phyloP scores from a whole-genome alignment of 2,888 invertebrate species.

The Folsomia manolachei region DNA sequence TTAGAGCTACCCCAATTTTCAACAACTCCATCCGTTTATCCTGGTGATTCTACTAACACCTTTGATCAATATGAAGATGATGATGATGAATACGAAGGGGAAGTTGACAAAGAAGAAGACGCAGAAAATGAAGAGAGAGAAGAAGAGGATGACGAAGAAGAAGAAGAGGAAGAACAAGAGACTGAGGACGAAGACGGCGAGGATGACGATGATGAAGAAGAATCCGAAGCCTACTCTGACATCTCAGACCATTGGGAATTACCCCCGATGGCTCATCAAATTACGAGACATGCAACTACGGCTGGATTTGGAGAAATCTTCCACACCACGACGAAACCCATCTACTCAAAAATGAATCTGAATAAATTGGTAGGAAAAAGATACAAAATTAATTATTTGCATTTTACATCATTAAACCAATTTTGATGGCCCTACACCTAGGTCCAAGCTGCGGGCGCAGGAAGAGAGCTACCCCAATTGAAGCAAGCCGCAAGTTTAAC shows the following conservation, averaged over 20 bases:
- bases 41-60: too few species aligned
- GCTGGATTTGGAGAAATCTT: constrained; percentile 1
- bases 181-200: background rate
- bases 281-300: background rate
- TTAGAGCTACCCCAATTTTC: too few species aligned
- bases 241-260: constrained; percentile 17
- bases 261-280: background rate
- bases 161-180: background rate
- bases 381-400: too few species aligned
- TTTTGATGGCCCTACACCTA: too few species aligned
- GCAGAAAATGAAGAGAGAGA: background rate
- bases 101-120: background rate
- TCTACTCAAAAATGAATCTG: constrained; percentile 28
- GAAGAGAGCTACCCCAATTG: too few species aligned
- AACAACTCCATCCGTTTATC: too few species aligned
- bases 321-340: background rate
- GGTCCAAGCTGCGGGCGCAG: too few species aligned
- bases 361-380: constrained; percentile 8
- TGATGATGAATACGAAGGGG: too few species aligned
- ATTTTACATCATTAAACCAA: too few species aligned
- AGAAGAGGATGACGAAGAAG: background rate
- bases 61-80: too few species aligned
- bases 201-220: constrained; percentile 8
- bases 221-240: constrained; percentile 13
- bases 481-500: constrained; percentile 2